These are phyloP conservation scores for Drosophila mauritiana DNA, from an alignment of 1,140 invertebrate genomes.

Conservation along the genomic window DNA sequence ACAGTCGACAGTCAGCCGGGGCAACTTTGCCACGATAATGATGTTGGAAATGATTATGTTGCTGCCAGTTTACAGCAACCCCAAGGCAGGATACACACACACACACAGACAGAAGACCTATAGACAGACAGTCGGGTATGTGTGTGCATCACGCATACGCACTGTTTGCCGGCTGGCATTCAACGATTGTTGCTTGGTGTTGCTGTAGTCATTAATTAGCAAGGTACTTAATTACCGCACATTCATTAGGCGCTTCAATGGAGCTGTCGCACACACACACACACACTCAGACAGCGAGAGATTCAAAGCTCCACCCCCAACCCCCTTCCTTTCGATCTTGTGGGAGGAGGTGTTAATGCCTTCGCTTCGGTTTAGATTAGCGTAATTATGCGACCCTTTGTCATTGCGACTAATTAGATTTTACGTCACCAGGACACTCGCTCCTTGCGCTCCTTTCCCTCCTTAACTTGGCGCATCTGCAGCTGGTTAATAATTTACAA, in stretches of 20 bases:
- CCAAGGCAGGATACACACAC: slow-evolving; percentile 25
- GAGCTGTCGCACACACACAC: slow-evolving; percentile 47
- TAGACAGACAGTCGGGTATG: slow-evolving; percentile 22
- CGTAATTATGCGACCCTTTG: slow-evolving; percentile 77
- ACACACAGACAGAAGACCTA: slow-evolving; percentile 9
- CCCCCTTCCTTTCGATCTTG: slow-evolving; percentile 53
- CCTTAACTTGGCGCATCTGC: slow-evolving; percentile 4
- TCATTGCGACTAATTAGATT: slow-evolving; percentile 78
- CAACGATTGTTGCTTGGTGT: slow-evolving; percentile 68
- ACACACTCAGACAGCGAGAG: slow-evolving; percentile 3
- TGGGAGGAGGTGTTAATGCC: slow-evolving; percentile 66
- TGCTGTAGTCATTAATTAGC: slow-evolving; percentile 84
- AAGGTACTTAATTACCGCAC: slow-evolving; percentile 85
- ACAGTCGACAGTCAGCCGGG: slow-evolving; percentile 14
- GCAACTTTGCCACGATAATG: slow-evolving; percentile 53
- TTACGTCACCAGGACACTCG: slow-evolving; percentile 46
- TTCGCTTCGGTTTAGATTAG: slow-evolving; percentile 57
- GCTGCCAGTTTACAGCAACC: slow-evolving; percentile 58
- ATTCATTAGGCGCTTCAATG: slow-evolving; percentile 84
- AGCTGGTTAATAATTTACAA: slow-evolving; percentile 64
- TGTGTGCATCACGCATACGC: slow-evolving; percentile 67
- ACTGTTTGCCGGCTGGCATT: slow-evolving; percentile 60
- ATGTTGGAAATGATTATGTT: slow-evolving; percentile 67
- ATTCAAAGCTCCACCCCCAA: neutral
- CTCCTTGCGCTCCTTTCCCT: neutral